Conservation (phyloP, 2,113 vertebrate species). For the Podarcis raffonei region DNA sequence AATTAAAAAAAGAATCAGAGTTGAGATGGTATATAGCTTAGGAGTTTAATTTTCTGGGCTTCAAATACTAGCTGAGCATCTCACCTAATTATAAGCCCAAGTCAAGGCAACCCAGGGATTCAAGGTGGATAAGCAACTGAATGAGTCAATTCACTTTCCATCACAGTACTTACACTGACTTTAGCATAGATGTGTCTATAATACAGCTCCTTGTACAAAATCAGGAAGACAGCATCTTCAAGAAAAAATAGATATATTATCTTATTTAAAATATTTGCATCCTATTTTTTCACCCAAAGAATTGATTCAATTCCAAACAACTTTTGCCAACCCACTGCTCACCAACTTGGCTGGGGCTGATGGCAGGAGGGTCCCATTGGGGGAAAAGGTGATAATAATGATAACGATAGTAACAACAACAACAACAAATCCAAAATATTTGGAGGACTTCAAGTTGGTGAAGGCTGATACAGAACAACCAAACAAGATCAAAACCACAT, state of each 20-base stretch:
- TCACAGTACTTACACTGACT: slow-evolving; percentile 92
- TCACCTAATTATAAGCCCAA: neutral
- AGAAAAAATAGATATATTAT: slow-evolving; percentile 12
- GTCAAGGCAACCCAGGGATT: neutral
- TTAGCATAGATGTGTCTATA: slow-evolving; percentile 98
- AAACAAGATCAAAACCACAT: neutral
- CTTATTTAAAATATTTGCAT: neutral
- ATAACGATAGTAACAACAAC: too few species aligned
- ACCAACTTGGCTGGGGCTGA: too few species aligned
- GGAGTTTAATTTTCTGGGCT: neutral
- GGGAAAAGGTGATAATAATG: too few species aligned
- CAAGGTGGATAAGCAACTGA: neutral
- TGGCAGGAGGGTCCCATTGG: too few species aligned
- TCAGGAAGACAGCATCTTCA: slow-evolving; percentile 95
- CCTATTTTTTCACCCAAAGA: neutral
- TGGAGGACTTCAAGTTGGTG: neutral
- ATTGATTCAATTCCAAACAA: neutral
- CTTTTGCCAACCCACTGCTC: too few species aligned
- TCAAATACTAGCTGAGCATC: neutral
- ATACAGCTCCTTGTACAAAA: slow-evolving; percentile 97
- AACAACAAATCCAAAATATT: too few species aligned
- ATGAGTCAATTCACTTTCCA: neutral
- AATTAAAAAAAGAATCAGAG: slow-evolving; percentile 31
- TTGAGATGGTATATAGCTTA: neutral
- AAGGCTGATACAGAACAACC: neutral